These are phyloP conservation scores for Dynastes hyllus DNA, from an alignment of 2,888 invertebrate genomes.

Conservation along the genomic window DNA sequence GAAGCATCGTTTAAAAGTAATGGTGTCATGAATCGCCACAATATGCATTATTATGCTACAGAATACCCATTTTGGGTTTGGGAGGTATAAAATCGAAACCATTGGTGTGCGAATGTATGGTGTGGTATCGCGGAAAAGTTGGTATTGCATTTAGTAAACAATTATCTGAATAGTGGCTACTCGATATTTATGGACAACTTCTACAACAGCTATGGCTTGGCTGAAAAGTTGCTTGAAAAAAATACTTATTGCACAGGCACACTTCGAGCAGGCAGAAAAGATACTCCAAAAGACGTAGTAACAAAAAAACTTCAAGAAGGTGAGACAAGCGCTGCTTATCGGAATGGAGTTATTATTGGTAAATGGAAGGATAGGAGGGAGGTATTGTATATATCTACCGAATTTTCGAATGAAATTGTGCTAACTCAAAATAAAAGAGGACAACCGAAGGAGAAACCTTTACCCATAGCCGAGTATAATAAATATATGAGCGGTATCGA, in stretches of 20 bases:
- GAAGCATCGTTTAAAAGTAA: no score
- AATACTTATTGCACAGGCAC: neutral
- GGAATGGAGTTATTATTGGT: conserved; percentile 25
- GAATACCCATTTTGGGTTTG: no score
- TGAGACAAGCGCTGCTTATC: neutral
- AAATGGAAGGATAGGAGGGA: conserved; percentile 58
- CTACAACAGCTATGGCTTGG: conserved; percentile 7
- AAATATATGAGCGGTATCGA: neutral
- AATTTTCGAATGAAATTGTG: neutral
- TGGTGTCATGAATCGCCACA: no score
- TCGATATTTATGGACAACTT: neutral
- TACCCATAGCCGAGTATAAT: neutral
- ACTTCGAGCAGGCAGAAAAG: neutral
- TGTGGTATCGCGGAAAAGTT: neutral
- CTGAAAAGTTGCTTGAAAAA: neutral
- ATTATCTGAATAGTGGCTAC: conserved; percentile 23
- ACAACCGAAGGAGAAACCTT: neutral
- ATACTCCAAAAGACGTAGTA: neutral
- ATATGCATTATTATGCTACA: no score
- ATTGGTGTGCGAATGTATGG: no score
- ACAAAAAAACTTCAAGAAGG: conserved; percentile 54
- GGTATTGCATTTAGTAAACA: neutral
- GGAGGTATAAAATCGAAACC: no score
- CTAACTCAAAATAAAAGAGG: neutral
- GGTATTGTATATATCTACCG: neutral